Conservation (phyloP, 2,888 invertebrate species). For the Melipona bicolor region DNA sequence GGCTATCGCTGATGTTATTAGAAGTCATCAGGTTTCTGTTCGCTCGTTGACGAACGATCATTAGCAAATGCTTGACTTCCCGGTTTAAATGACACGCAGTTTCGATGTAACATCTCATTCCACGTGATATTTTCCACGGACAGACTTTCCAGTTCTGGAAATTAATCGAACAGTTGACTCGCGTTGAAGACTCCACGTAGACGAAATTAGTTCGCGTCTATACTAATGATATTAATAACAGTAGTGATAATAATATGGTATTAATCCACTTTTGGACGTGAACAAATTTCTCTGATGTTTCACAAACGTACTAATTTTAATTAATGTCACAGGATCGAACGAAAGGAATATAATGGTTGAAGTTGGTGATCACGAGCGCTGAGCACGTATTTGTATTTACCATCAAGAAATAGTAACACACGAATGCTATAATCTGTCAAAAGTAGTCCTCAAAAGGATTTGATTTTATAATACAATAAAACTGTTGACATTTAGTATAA, state of each 20-base stretch:
- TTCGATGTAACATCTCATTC: not conserved
- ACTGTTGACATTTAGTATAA: no score
- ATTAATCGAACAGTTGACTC: slow-evolving; percentile 9
- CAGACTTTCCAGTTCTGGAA: not conserved
- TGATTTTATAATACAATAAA: no score
- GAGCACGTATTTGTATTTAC: no score
- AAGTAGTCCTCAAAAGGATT: no score
- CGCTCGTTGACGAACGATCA: not conserved
- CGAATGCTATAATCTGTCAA: no score
- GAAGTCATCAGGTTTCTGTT: not conserved
- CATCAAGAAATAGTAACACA: no score
- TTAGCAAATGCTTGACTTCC: slow-evolving; percentile 7
- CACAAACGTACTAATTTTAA: not conserved
- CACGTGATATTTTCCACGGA: not conserved
- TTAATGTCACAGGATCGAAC: not conserved
- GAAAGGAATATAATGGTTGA: not conserved
- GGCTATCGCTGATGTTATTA: not conserved
- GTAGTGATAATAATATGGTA: no score
- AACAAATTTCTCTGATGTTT: not conserved
- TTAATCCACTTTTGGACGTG: not conserved
- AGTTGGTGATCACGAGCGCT: not conserved
- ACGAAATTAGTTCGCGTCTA: no score
- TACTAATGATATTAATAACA: not conserved
- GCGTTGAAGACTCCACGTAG: not conserved
- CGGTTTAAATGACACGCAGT: not conserved